Conservation (phyloP, 2,888 invertebrate species). For the Caenorhabditis macrosperma region DNA sequence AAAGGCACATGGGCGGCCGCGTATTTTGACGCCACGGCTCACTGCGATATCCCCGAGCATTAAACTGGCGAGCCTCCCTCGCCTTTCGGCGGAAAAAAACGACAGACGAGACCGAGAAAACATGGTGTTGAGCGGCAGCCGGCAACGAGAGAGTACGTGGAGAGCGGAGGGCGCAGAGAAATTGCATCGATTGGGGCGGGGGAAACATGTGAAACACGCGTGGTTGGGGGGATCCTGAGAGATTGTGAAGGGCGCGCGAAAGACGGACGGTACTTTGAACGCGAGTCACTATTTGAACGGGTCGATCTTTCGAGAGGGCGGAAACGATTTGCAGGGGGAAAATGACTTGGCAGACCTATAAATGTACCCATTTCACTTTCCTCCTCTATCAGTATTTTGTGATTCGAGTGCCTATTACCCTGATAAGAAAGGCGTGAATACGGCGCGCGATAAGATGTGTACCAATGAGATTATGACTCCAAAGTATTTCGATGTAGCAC, state of each 20-base stretch:
- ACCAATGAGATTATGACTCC: slow-evolving; percentile 3
- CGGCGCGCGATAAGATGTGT: background rate
- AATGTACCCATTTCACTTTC: background rate
- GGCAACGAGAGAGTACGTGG: slow-evolving; percentile 8
- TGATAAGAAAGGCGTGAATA: slow-evolving; percentile 9
- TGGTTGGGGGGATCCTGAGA: slow-evolving; percentile 5
- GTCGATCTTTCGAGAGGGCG: background rate
- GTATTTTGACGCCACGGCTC: slow-evolving; percentile 7
- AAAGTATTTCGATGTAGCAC: slow-evolving; percentile 10
- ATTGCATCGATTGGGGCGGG: slow-evolving; percentile 28
- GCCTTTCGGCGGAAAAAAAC: slow-evolving; percentile 13
- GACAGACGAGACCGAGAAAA: slow-evolving; percentile 7
- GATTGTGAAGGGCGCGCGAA: background rate
- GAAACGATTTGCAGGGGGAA: background rate
- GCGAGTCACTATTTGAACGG: background rate
- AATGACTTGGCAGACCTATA: background rate
- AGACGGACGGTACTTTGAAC: background rate
- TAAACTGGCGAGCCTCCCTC: slow-evolving; percentile 7
- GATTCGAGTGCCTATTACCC: background rate
- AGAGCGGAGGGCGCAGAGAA: slow-evolving; percentile 21
- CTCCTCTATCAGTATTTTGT: background rate
- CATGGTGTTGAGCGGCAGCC: background rate
- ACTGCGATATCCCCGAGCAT: background rate
- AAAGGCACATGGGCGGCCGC: slow-evolving; percentile 25
- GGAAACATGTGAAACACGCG: slow-evolving; percentile 25